Conservation (phyloP, 1,140 invertebrate species). For the Diplogasteroides magnus region DNA sequence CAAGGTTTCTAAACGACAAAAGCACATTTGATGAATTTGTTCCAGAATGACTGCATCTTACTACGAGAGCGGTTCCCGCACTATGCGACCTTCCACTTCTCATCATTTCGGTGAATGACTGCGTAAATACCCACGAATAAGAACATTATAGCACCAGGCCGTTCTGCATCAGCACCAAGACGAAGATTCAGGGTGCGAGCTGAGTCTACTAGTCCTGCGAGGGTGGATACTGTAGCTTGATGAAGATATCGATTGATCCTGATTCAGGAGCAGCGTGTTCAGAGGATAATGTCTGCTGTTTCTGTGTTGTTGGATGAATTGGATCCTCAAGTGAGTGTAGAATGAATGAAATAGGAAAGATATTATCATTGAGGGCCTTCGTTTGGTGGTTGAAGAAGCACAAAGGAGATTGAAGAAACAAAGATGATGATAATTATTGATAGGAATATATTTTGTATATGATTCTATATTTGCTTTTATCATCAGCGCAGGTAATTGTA, state of each 20-base stretch:
- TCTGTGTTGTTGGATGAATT: not conserved
- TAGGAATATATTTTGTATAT: no score
- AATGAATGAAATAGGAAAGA: not conserved
- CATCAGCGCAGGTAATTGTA: no score
- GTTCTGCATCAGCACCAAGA: not conserved
- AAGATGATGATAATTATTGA: not conserved
- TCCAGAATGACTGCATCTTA: not conserved
- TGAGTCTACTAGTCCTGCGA: not conserved
- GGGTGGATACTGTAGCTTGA: not conserved
- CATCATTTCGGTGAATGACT: not conserved
- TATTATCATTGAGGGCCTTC: not conserved
- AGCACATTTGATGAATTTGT: no score
- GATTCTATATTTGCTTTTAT: no score
- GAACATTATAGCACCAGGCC: not conserved
- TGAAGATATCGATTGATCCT: not conserved
- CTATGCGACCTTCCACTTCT: not conserved
- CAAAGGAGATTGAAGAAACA: not conserved
- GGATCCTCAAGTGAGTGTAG: not conserved
- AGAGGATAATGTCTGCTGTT: not conserved
- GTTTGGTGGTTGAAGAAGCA: not conserved
- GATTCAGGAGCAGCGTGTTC: not conserved
- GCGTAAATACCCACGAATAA: not conserved
- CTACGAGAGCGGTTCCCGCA: not conserved
- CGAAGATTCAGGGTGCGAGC: not conserved
- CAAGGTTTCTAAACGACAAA: slow-evolving; percentile 4